phyloP scores from a whole-genome alignment of 2,888 invertebrate species.

The Diaphora mendica region DNA sequence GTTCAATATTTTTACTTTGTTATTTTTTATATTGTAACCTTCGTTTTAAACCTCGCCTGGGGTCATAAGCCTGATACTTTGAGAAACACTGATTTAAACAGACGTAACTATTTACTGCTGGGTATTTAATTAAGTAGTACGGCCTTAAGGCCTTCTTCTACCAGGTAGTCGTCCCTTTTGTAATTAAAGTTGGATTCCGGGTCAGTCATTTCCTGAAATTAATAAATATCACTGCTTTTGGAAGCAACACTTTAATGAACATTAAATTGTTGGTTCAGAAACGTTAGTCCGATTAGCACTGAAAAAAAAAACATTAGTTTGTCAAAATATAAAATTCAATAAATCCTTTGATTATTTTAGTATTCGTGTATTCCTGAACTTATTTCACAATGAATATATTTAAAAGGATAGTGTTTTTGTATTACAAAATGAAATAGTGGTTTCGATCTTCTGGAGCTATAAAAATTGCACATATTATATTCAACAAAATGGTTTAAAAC shows the following conservation, averaged over 20 bases:
- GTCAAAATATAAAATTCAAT: too few species aligned
- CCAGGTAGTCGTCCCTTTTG: slow-evolving; percentile 5
- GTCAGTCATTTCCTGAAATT: not conserved
- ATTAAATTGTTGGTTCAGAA: not conserved
- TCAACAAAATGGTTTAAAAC: too few species aligned
- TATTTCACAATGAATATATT: too few species aligned
- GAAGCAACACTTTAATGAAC: not conserved
- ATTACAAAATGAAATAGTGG: too few species aligned
- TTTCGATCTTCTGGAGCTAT: too few species aligned
- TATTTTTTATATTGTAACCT: not conserved
- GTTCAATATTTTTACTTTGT: not conserved
- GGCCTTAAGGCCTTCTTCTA: slow-evolving; percentile 5
- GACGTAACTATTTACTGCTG: slow-evolving; percentile 15
- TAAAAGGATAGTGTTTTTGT: too few species aligned
- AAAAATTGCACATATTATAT: too few species aligned
- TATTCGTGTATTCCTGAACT: too few species aligned
- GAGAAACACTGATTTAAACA: slow-evolving; percentile 6
- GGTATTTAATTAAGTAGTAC: slow-evolving; percentile 16
- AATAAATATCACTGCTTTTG: not conserved
- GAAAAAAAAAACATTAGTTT: too few species aligned
- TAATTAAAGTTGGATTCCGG: slow-evolving; percentile 10
- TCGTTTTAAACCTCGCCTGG: not conserved
- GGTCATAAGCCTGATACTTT: not conserved
- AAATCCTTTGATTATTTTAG: too few species aligned
- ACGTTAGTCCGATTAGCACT: too few species aligned